Base-by-base conservation (phyloP, 1,140 invertebrate genomes). In the Vanessa atalanta region DNA sequence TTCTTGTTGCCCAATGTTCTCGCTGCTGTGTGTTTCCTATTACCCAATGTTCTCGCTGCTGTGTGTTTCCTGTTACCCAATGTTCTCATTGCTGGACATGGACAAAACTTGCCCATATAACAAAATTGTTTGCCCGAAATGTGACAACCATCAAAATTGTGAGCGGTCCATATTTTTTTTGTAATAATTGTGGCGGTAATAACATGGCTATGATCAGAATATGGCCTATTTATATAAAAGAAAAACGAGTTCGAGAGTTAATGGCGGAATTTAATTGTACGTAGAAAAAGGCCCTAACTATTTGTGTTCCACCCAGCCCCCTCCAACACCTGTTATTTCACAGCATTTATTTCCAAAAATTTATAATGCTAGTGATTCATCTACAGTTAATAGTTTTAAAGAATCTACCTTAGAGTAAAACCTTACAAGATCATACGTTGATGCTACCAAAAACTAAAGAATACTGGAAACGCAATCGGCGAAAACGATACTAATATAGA, bases 1-100 rank as follows among this genome's bases (percentile, higher is more conserved):
- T 80, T 23, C 79, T n/a, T n/a, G n/a, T n/a, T n/a, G n/a, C 82
- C 0, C 83, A 86, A 50, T 86, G 84, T 51, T 79, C 77, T 2
- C 60, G 53, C 8, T 85, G 83, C 26, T 85, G 81, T 78, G 72
- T 65, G 47, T 77, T 80, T 20, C 79, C 82, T 0, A 79, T 86
- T 7, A 77, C 79, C 0, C 83, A 86, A 70, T 61, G 81, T 78
- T 5, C 81, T 83, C 55, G 55, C 55, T 0, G 11, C 70, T 85
- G 81, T 78, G 72, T 65, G 47, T 77, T 80, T 20, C 79, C 82
- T 0, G 79, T 86, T 7, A 77, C 79, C 0, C 83, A 86, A 70
- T 61, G 81, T 78, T 5, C 81, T 83, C 55, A 50, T 50, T 0
- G 11, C 70, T n/a, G n/a, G n/a, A n/a, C n/a, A n/a, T n/a, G n/a